A percentile compares a stretch with the other conserved stretches of the same genome.
Conservation (phyloP, 2,113 vertebrate genomes). For the Plotosus lineatus region DNA sequence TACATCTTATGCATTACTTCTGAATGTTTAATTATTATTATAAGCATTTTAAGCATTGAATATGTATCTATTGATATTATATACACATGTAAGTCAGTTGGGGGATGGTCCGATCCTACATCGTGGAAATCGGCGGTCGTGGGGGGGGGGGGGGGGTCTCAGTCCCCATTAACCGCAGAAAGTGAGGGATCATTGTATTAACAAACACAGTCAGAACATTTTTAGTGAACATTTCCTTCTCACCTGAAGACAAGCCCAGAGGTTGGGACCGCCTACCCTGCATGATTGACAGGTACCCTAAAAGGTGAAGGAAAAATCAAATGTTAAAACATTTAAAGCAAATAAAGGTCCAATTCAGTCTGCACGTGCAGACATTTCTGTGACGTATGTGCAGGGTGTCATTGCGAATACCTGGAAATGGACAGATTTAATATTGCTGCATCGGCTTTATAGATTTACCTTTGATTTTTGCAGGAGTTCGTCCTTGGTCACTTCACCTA, state of each 20-base stretch:
- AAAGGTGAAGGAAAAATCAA: slow-evolving; percentile 3
- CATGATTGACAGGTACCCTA: slow-evolving; percentile 96
- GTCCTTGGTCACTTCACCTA: slow-evolving; percentile 95
- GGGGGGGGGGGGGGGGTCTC: too few species aligned
- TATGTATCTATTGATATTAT: too few species aligned
- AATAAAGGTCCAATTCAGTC: neutral
- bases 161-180: too few species aligned
- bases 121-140: too few species aligned
- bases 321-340: neutral
- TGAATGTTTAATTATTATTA: too few species aligned
- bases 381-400: neutral
- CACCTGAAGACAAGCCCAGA: slow-evolving; percentile 99
- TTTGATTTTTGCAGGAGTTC: slow-evolving; percentile 93
- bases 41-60: too few species aligned
- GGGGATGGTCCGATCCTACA: too few species aligned
- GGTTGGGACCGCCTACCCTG: slow-evolving; percentile 89
- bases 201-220: neutral
- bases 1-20: too few species aligned
- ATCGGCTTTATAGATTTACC: slow-evolving; percentile 66
- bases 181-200: neutral
- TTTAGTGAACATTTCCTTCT: slow-evolving; percentile 25
- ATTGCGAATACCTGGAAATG: neutral
- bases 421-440: neutral
- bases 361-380: neutral
- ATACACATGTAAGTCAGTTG: too few species aligned